Evolutionary conservation across 2,888 invertebrate genomes (phyloP), one percentile per base, ranked within the genome.

Genomic region (Chironomus tentans): DNA sequence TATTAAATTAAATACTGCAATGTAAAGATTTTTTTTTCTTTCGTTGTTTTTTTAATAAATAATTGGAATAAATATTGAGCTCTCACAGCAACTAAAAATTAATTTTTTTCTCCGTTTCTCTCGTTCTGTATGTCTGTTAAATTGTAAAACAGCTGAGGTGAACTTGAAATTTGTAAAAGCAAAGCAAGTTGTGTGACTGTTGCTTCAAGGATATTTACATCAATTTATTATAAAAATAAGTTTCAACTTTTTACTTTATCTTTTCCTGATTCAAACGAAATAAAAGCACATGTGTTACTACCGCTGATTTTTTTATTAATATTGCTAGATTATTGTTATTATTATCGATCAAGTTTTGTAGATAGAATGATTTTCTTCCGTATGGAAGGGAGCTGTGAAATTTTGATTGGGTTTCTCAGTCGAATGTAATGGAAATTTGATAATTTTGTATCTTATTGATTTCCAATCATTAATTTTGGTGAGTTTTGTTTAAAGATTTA

Each of bases 1-100:
- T 62, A 73, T 73, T 73, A 73, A 61, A 73, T 73, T 73, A 73
- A 73, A 73, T 62, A 50, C 72, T 24, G 65, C 65, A 65, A 65
- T 38, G 38, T 65, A 65, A 65, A 24, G 62, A 62, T 62, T 62
- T 62, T 62, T 21, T 62, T 21, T 15, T 62, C 15, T 10, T 38
- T 38, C 38, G 38, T 38, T 50, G 56, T 56, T 56, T 56, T n/a
- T n/a, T 56, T 56, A 56, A 56, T 38, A 38, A 38, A 38, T 56
- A 56, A 56, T 56, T 56, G 56, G 56, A 56, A 56, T 18, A 56
- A 15, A 15, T 7, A 56, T 38, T 38, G 38, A 38, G 38, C 38
- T 38, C 38, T 38, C 56, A 18, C 15, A 56, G 56, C 15, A 56
- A 56, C 18, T 56, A 18, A 56, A 56, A 56, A 56, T 50, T 50